Base-by-base conservation (phyloP, 2,888 invertebrate genomes). In the Oxycera nigricornis region DNA sequence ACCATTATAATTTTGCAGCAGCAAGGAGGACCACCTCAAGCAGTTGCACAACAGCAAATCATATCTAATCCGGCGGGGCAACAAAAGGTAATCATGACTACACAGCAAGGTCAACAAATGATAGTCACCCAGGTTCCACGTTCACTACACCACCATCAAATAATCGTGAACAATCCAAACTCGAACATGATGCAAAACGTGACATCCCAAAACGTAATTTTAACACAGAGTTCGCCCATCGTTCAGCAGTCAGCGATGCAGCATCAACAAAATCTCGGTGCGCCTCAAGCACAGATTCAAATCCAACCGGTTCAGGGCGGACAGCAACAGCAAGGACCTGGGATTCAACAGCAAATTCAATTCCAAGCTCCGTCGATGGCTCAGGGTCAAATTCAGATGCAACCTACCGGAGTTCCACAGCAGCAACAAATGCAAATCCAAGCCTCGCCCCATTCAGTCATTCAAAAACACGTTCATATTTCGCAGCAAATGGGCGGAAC, bases 1-100 rank as follows among this genome's bases (percentile, higher is more conserved):
- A 92, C 91, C 0, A 91, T 91, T 31, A 92, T 92, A 61, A 89
- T 92, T 67, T 83, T 91, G 50, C 91, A 91, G 79, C 91, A 90
- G 22, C 78, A 81, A 1, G 76, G 79, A 22, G 79, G 83, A 3
- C 77, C 87, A 0, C 80, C 79, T 30, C 67, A 77, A 26, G 78
- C 79, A n/a, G 79, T 77, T 4, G 78, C 78, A 4, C 80, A 84
- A 4, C 85, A 86, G 74, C 78, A 81, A 65, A 78, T 78, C 0
- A 76, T 80, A 17, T 80, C 84, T 1, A 83, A 86, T 6, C 73
- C 81, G 3, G 78, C 80, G 0, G 81, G 80, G 11, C 82, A 82
- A 2, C 87, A 88, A 77, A 88, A 89, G 83, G 88, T 91, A 28
- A 88, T 90, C 6, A 88, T 91, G 79, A 90, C 90, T 6, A 90